A percentile compares a stretch with the other conserved stretches of the same genome.
These are phyloP conservation scores for Gavialis gangeticus DNA, from an alignment of 2,113 vertebrate genomes.

Conservation along the genomic window DNA sequence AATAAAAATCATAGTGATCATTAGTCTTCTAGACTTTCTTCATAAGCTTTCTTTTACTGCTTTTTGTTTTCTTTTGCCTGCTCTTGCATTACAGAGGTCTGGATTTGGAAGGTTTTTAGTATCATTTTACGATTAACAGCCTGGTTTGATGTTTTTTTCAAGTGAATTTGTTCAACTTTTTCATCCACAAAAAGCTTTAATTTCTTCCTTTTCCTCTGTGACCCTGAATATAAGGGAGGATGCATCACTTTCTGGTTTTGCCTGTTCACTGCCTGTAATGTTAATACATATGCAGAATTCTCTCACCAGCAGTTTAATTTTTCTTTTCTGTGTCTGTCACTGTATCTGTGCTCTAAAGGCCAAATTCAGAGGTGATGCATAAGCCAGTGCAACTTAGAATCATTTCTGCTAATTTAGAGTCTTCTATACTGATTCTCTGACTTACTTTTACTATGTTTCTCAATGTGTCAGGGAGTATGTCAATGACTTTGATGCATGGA, in stretches of 20 bases:
- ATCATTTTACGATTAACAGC: not conserved
- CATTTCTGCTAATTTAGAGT: not conserved
- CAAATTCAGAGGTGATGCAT: not conserved
- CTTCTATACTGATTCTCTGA: conserved; percentile 10
- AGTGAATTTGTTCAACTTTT: conserved; percentile 24
- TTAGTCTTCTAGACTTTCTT: not conserved
- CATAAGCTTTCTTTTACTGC: not conserved
- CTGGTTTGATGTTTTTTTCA: not conserved
- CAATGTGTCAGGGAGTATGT: conserved; percentile 28
- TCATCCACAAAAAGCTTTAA: not conserved
- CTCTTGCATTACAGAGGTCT: not conserved
- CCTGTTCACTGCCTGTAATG: conserved; percentile 1
- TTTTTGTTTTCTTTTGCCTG: conserved; percentile 1
- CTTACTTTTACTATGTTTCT: conserved; percentile 58
- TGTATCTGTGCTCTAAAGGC: conserved; percentile 18
- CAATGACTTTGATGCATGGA: conserved; percentile 53
- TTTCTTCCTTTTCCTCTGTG: conserved; percentile 11
- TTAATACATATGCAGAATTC: not conserved
- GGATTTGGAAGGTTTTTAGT: not conserved
- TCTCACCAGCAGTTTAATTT: not conserved
- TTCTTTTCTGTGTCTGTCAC: not conserved
- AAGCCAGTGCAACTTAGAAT: not conserved
- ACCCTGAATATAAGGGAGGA: conserved; percentile 2
- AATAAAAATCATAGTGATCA: not conserved
- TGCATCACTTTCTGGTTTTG: not conserved